Base-by-base conservation (phyloP, 2,888 invertebrate genomes). In the Ophioninae sp. region DNA sequence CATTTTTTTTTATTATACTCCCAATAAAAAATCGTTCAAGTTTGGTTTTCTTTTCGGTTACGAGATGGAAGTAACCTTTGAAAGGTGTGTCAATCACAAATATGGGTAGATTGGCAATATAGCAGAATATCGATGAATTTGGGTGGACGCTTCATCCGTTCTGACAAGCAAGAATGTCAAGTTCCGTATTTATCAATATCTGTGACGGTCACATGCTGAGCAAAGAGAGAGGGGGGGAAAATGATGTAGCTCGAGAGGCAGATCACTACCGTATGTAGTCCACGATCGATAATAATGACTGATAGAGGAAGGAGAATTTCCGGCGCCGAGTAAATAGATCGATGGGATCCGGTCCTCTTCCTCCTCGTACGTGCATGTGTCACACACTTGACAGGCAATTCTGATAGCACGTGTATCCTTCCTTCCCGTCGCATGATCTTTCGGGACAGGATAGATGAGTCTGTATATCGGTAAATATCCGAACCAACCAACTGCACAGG, bases 361-460 rank as follows among this genome's bases (percentile, higher is more conserved):
- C 17, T 70, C 39, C 69, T 50, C 57, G 21, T 20, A 41, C 59
- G 41, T 77, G 68, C 59, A 69, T 56, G 44, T 67, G 67, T 62
- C 56, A 62, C 56, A 78, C 70, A 78, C 64, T 70, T 39, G 50
- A 64, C 70, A 21, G 70, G 30, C 78, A 57, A 70, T 62, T 61
- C 56, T 21, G 44, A 62, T 62, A 56, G 83, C 81, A 83, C 78
- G 81, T 73, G 83, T 81, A 77, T 78, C 69, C 73, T 81, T 81
- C 81, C 77, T 81, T 81, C 81, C 81, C 61, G 41, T 78, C 78
- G 78, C 81, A 81, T 73, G 77, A 74, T 70, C 44, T 83, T 81
- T 69, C 64, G 57, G 50, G 21, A 21, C 65, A 30, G 21, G 56
- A 64, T 37, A 13, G 20, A 72, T 1, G 30, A 7, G 13, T 23